Percentiles rank a stretch among this genome's conserved stretches.
Conservation (phyloP, 1,140 invertebrate genomes). For the Oncopodura yosiiana region DNA sequence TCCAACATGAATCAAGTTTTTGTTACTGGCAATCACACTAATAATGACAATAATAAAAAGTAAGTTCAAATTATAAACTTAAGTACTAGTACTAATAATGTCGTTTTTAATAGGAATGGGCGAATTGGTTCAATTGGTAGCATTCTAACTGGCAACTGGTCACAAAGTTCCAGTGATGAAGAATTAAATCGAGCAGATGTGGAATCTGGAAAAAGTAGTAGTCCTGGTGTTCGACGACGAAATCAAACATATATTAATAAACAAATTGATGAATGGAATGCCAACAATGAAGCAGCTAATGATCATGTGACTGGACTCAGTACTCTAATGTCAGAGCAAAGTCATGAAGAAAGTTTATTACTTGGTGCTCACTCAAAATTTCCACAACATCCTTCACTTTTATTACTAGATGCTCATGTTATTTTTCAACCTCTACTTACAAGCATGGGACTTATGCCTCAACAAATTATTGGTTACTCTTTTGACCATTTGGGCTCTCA, state of each 20-base stretch:
- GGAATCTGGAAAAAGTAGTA: constrained; percentile 25
- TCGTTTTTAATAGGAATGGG: background rate
- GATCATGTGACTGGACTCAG: constrained; percentile 12
- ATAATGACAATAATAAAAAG: background rate
- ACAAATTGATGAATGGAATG: constrained; percentile 38
- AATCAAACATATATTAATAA: constrained; percentile 31
- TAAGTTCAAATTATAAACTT: background rate
- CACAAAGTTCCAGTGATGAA: constrained; percentile 9
- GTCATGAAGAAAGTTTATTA: constrained; percentile 36
- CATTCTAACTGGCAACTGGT: constrained; percentile 29
- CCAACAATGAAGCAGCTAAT: constrained; percentile 34
- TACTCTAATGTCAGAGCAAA: constrained; percentile 29
- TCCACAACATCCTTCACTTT: constrained; percentile 53
- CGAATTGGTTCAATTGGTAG: constrained; percentile 22
- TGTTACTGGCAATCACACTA: background rate
- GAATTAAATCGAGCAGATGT: background rate
- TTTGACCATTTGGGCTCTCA: constrained; percentile 83
- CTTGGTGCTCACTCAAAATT: constrained; percentile 49
- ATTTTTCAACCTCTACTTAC: constrained; percentile 80
- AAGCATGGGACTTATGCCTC: constrained; percentile 72
- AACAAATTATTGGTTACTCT: constrained; percentile 59
- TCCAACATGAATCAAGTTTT: constrained; percentile 1
- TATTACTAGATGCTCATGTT: constrained; percentile 78
- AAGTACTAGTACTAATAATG: background rate
- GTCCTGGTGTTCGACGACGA: constrained; percentile 9